Evolutionary conservation across 2,797 vertebrate species (phyloP).

Genomic region (Xyrichtys novacula): DNA sequence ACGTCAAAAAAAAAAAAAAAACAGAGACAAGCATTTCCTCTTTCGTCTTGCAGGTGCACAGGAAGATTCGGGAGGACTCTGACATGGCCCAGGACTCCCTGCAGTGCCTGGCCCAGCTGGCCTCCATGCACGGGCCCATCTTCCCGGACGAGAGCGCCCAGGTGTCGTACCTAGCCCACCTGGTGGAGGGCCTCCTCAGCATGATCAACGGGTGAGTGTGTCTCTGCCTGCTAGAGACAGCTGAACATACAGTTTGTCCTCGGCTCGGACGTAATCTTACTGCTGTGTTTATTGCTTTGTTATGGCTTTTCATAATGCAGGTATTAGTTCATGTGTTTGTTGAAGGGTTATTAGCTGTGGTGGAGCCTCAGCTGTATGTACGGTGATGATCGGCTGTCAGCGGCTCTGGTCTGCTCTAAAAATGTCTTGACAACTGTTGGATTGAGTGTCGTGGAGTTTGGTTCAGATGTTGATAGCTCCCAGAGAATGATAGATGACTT

Average conservation of each 20-base stretch:
- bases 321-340: too few relatives aligned
- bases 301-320: too few relatives aligned
- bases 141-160: slow-evolving; percentile 97
- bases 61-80: slow-evolving; percentile 98
- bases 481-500: background rate
- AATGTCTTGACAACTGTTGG: background rate
- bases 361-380: background rate
- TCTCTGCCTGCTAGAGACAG: background rate
- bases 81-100: slow-evolving; percentile 99
- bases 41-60: slow-evolving; percentile 91
- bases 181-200: slow-evolving; percentile 97
- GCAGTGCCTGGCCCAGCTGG: slow-evolving; percentile 98
- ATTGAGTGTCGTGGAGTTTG: background rate
- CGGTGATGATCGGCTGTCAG: background rate
- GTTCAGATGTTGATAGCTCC: background rate
- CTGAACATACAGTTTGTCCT: background rate
- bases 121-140: slow-evolving; percentile 96
- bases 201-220: slow-evolving; percentile 97
- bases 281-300: background rate
- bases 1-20: background rate
- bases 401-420: background rate
- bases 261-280: background rate
- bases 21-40: background rate
- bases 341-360: too few relatives aligned
- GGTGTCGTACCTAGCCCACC: slow-evolving; percentile 97